phyloP scores from a whole-genome alignment of 2,888 invertebrate genomes.

The Lasius fuliginosus region DNA sequence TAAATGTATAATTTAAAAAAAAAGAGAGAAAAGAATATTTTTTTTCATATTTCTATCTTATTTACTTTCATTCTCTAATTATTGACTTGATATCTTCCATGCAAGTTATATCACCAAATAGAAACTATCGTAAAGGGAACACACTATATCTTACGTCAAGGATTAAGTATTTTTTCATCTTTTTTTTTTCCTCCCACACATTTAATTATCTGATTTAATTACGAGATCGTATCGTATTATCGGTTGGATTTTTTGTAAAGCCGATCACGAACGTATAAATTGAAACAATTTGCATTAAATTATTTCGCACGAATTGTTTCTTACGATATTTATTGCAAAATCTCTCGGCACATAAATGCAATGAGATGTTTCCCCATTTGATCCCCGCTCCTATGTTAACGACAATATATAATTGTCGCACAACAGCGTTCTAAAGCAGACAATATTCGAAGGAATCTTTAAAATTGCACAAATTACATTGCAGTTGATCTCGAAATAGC shows the following conservation, averaged over 20 bases:
- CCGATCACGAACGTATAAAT: neutral
- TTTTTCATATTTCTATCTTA: constrained; percentile 45
- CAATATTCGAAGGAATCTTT: neutral
- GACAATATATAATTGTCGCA: neutral
- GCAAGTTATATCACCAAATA: neutral
- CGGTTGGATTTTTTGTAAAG: constrained; percentile 3
- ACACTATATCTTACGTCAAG: constrained; percentile 7
- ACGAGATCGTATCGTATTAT: neutral
- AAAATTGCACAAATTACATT: neutral
- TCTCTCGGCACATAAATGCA: neutral
- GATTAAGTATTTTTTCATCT: neutral
- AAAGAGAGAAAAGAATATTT: neutral
- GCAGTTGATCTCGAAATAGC: neutral
- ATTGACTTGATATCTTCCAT: neutral
- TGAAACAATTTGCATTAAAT: constrained; percentile 29
- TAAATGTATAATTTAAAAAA: constrained; percentile 51
- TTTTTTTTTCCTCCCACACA: constrained; percentile 1
- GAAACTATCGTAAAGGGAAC: neutral
- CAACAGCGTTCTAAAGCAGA: neutral
- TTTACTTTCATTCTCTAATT: constrained; percentile 2
- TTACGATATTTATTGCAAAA: neutral
- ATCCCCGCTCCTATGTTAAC: neutral
- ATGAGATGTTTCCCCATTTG: neutral
- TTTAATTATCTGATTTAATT: constrained; percentile 29
- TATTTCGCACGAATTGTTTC: constrained; percentile 1